Percentiles rank a stretch among this genome's conserved stretches.
These are phyloP conservation scores for Athripsodes cinereus DNA, from an alignment of 2,888 invertebrate genomes.

Conservation along the genomic window DNA sequence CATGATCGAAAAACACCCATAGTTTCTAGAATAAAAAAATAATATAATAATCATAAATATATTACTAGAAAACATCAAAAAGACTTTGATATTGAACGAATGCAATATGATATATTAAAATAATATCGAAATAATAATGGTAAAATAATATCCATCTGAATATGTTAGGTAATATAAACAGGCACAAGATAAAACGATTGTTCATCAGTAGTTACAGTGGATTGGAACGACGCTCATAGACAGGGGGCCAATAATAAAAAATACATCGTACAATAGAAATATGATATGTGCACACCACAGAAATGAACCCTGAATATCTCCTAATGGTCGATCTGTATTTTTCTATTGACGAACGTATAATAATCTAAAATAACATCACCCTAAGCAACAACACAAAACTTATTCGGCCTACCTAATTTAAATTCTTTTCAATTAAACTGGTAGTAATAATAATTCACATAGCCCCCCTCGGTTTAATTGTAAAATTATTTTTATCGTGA, in stretches of 20 bases:
- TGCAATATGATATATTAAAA: background rate
- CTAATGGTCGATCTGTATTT: constrained; percentile 11
- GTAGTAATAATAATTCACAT: constrained; percentile 8
- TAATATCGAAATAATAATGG: background rate
- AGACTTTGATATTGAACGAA: background rate
- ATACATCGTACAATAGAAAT: constrained; percentile 9
- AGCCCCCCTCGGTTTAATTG: no score
- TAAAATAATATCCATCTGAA: background rate
- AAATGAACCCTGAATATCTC: constrained; percentile 7
- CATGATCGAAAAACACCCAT: background rate
- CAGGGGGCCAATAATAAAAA: background rate
- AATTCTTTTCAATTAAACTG: constrained; percentile 16
- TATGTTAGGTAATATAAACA: no score
- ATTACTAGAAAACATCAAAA: background rate
- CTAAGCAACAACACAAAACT: constrained; percentile 16
- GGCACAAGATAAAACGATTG: no score
- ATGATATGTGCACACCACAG: constrained; percentile 14
- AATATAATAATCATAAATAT: background rate
- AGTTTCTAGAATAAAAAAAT: background rate
- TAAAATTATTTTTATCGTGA: background rate
- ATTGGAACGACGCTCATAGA: background rate
- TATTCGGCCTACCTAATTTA: constrained; percentile 19
- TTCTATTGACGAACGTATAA: constrained; percentile 14
- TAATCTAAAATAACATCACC: constrained; percentile 10
- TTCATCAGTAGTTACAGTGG: background rate